Conservation (phyloP, 2,113 vertebrate genomes). For the Parus major region DNA sequence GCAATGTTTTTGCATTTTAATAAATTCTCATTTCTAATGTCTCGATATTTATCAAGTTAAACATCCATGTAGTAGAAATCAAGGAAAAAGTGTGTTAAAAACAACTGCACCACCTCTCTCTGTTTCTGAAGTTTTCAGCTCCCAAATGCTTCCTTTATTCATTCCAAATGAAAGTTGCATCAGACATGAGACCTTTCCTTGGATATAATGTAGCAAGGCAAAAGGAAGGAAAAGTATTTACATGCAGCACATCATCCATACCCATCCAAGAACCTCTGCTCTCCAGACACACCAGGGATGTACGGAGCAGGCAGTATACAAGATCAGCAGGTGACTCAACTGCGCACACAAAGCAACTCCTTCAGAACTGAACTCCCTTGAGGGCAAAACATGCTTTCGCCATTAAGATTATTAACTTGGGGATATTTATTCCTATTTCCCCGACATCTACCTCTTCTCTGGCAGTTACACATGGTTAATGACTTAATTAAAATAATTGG, state of each 20-base stretch:
- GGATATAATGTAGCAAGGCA: neutral
- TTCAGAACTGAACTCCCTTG: neutral
- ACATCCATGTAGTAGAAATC: neutral
- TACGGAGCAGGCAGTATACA: neutral
- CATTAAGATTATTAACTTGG: neutral
- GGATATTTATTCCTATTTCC: neutral
- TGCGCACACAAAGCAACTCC: neutral
- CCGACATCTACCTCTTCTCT: slow-evolving; percentile 4
- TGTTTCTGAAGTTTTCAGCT: neutral
- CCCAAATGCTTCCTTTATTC: neutral
- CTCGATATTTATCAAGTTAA: neutral
- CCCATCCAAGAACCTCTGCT: neutral
- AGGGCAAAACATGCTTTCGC: neutral
- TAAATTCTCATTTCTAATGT: neutral
- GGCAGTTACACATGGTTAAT: neutral
- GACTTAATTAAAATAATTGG: slow-evolving; percentile 54
- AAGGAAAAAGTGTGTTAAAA: neutral
- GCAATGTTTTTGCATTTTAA: neutral
- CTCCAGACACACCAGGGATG: neutral
- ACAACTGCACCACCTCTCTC: neutral
- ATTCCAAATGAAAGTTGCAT: neutral
- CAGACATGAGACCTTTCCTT: neutral
- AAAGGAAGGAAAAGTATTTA: neutral
- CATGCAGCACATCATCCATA: neutral
- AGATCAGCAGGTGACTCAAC: neutral